Evolutionary conservation across 2,797 vertebrate genomes (phyloP), one percentile per base, ranked within the genome.

Genomic region (Avahi laniger): DNA sequence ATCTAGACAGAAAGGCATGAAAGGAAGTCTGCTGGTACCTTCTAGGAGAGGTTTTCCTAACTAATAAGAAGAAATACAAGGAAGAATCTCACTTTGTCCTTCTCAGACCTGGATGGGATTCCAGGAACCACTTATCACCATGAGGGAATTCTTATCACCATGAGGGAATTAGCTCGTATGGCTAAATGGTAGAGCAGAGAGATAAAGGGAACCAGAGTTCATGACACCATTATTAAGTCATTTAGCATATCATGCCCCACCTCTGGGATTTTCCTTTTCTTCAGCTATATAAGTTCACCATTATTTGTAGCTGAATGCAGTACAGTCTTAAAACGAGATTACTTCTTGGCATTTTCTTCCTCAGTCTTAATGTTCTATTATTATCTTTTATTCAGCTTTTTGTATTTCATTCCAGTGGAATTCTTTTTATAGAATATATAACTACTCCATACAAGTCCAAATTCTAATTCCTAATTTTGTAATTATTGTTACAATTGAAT

Each of bases 401-500:
- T 35, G 5, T 88, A 89, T 91, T 96, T 96, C 80, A 89, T 90
- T 79, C 38, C 33, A 70, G 33, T 57, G 76, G 24, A 96, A 85
- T 92, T 94, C 33, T 92, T 93, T 96, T 93, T 57, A 80, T 61
- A 89, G 79, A 84, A 97, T 91, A 81, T 73, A 38, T 84, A 93
- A 81, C 82, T 83, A 78, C 3, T 86, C 94, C 94, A n/a, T 89
- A 84, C 81, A 89, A 87, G 72, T 85, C 52, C 35, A 93, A 73
- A 69, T 94, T 96, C 63, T 76, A 84, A 93, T 95, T 89, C 76
- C 54, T 94, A 81, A 93, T 93, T 93, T 95, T 89, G 70, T 89
- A 92, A 96, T 96, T 91, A 96, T 88, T 50, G 48, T 76, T 89
- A 75, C 83, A 83, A 84, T 85, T 73, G 83, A 96, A 94, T 92